Evolutionary conservation across 2,113 vertebrate species (phyloP).

Genomic region (Cinclus cinclus): DNA sequence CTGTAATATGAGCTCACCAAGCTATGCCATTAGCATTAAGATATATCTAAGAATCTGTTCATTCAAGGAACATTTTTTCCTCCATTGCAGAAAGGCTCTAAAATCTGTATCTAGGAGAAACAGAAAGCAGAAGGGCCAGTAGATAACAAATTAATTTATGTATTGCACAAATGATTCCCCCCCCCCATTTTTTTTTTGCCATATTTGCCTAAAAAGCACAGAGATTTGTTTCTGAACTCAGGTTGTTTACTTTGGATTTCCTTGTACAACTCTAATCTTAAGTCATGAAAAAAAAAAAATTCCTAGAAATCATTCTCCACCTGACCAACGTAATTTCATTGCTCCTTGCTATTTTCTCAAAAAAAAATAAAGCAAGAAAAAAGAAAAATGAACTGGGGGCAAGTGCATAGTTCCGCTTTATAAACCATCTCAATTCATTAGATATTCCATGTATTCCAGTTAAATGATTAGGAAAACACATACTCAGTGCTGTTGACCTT

Average conservation of each 20-base stretch:
- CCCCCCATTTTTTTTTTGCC: not conserved
- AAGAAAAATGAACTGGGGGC: fast-evolving
- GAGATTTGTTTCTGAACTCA: not conserved
- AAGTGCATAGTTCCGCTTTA: not conserved
- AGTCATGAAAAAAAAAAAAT: not conserved
- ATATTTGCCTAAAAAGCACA: not conserved
- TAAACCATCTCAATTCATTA: not conserved
- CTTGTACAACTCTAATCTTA: not conserved
- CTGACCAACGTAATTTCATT: not conserved
- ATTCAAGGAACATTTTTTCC: not conserved
- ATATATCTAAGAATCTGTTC: not conserved
- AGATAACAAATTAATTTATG: not conserved
- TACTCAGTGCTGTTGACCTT: not conserved
- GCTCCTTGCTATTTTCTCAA: not conserved
- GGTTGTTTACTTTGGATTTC: not conserved
- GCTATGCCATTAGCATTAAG: not conserved
- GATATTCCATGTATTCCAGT: not conserved
- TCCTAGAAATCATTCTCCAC: not conserved
- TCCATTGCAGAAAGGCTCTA: not conserved
- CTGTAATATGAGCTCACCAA: not conserved
- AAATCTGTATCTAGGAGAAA: not conserved
- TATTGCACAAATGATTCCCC: not conserved
- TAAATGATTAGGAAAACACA: not conserved
- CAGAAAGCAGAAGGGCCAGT: not conserved
- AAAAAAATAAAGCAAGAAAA: not conserved